Evolutionary conservation across 1,140 invertebrate genomes (phyloP), one percentile per base, ranked within the genome.

Genomic region (Drosophila murphyi): DNA sequence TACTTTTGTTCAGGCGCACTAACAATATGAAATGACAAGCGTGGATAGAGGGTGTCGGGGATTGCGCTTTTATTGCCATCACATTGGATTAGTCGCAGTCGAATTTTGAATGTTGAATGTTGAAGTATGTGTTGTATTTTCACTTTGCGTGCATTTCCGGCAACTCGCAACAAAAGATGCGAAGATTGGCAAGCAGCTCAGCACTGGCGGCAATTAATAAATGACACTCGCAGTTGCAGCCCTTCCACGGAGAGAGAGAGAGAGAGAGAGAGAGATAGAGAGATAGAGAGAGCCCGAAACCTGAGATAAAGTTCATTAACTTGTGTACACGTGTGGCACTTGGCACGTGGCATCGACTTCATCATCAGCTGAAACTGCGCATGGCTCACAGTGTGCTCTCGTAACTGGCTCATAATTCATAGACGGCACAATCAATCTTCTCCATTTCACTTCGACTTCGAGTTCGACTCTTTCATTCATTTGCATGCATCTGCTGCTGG

Each of bases 71-170:
- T 31, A 20, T 8, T 5, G 29, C 5, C 48, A 10, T 2, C 29
- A 51, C 7, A 5, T 50, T 39, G 59, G 80, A 20, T 20, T 20
- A 20, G 20, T 20, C 20, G 20, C 0, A 20, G 20, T 20, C 20
- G 20, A 20, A 20, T 20, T 20, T 20, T 20, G 20, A 20, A 20
- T 20, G 41, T 67, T 41, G 20, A 70, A 82, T 70, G 76, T 55
- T 39, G 64, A 20, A 68, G 79, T 55, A 71, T 59, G 57, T 48
- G 60, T 71, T 48, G 77, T 85, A 54, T 72, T 72, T 68, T 55
- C 20, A 34, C 12, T n/a, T 43, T 29, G 29, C 0, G 2, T 32
- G 37, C 20, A 6, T 10, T 51, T 45, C 34, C 20, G 45, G 12
- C 32, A 48, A 51, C 20, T 32, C 31, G 31, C 34, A 20, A 20